These are phyloP conservation scores for Heliopora coerulea DNA, from an alignment of 92 coral and sea anemone genomes.

Conservation along the genomic window DNA sequence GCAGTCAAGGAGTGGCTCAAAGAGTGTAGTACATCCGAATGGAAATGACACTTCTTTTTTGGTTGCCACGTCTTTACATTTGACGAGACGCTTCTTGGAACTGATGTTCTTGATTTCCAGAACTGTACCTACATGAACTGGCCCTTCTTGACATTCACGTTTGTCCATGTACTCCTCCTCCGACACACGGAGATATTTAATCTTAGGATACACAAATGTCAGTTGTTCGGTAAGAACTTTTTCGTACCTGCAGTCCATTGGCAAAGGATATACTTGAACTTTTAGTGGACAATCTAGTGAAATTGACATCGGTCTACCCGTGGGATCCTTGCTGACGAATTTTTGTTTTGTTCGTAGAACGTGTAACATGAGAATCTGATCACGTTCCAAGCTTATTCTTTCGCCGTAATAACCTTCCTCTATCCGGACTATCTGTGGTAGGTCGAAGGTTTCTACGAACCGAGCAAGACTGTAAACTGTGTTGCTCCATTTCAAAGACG, in stretches of 20 bases:
- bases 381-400: conserved; percentile 85
- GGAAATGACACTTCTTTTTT: background rate
- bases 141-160: too few relatives aligned
- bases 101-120: conserved; percentile 3
- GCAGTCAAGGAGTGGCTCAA: conserved; percentile 1
- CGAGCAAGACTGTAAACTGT: conserved; percentile 62
- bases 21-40: background rate
- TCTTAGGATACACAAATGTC: background rate
- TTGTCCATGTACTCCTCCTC: background rate
- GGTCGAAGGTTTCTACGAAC: conserved; percentile 69
- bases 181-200: conserved; percentile 10
- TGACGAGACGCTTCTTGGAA: background rate
- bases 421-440: conserved; percentile 85
- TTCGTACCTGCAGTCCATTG: background rate
- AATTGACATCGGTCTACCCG: too few relatives aligned
- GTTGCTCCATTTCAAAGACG: conserved; percentile 69
- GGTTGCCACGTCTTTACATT: background rate
- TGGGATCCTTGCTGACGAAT: conserved; percentile 52
- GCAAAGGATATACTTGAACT: conserved; percentile 58
- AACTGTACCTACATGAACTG: background rate
- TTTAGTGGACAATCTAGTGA: too few relatives aligned
- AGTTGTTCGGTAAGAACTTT: conserved; percentile 1
- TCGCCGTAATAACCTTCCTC: conserved; percentile 87
- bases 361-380: conserved; percentile 71
- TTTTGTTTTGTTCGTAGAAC: conserved; percentile 64